A percentile compares a stretch with the other conserved stretches of the same genome.
Conservation (phyloP, 37 sponge, comb jelly and placozoan genomes). For the Oopsacas minuta region DNA sequence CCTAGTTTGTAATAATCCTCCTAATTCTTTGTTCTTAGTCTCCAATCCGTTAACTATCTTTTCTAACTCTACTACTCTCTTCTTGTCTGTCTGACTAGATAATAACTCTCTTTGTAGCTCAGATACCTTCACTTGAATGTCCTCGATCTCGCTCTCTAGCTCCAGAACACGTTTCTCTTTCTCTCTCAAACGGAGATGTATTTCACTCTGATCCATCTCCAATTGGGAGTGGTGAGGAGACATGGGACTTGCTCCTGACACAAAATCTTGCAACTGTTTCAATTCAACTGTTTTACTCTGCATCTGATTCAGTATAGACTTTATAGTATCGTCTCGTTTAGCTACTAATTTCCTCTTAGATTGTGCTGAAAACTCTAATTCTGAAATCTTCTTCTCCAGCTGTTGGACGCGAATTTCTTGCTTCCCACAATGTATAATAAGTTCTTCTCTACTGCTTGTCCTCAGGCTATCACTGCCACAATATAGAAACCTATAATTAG, state of each 20-base stretch:
- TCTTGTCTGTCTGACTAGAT: background rate
- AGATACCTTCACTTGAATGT: background rate
- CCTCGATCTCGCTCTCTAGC: background rate
- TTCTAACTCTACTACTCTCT: background rate
- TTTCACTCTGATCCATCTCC: background rate
- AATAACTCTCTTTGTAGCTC: background rate
- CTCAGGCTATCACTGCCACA: background rate
- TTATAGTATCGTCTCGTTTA: slow-evolving; percentile 8
- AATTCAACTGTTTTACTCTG: background rate
- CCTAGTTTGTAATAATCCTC: background rate
- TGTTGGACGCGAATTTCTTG: background rate
- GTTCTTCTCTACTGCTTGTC: background rate
- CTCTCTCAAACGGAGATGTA: background rate
- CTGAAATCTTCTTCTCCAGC: slow-evolving; percentile 10
- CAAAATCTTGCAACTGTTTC: slow-evolving; percentile 14
- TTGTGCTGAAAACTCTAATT: background rate
- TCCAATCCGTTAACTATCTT: background rate
- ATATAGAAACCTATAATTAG: background rate
- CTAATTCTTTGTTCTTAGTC: background rate
- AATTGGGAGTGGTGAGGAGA: background rate
- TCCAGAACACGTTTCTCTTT: background rate
- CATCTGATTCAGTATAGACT: slow-evolving; percentile 2
- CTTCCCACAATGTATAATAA: background rate
- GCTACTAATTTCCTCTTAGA: slow-evolving; percentile 3
- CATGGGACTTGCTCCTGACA: background rate